phyloP scores from a whole-genome alignment of 2,888 invertebrate genomes.

The Chymomyza procnemis region DNA sequence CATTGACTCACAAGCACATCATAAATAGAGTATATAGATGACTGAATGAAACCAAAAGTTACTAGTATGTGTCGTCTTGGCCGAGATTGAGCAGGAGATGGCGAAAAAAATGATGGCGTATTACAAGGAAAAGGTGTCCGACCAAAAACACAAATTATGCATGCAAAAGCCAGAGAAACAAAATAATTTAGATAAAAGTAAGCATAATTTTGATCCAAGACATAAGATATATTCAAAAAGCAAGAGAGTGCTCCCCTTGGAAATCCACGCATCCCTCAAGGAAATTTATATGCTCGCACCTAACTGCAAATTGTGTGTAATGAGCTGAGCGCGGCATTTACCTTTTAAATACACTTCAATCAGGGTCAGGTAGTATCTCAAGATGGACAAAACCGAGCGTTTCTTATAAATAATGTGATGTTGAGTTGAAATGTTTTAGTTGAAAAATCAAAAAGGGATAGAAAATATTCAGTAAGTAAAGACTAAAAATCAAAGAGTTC shows the following conservation, averaged over 20 bases:
- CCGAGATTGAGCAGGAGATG: background rate
- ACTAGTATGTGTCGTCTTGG: background rate
- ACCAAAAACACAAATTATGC: slow-evolving; percentile 31
- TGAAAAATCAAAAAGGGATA: no score
- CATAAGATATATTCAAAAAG: slow-evolving; percentile 30
- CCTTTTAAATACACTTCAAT: slow-evolving; percentile 35
- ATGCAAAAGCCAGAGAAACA: slow-evolving; percentile 3
- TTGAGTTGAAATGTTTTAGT: no score
- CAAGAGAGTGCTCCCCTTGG: slow-evolving; percentile 9
- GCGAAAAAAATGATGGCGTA: background rate
- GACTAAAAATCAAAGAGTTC: no score
- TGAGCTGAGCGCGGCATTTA: slow-evolving; percentile 67
- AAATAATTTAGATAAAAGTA: slow-evolving; percentile 72
- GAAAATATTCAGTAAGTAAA: no score
- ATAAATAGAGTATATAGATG: background rate
- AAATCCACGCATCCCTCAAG: background rate
- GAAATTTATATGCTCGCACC: slow-evolving; percentile 76
- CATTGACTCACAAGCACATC: background rate
- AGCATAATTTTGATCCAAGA: slow-evolving; percentile 61
- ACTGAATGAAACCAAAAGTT: background rate
- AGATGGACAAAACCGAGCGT: background rate
- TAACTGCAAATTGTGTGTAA: slow-evolving; percentile 77
- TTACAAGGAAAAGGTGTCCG: slow-evolving; percentile 37
- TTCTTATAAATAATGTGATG: no score
- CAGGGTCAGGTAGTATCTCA: background rate